These are phyloP conservation scores for Protomyctophum bolini DNA, from an alignment of 2,113 vertebrate genomes.

Conservation along the genomic window DNA sequence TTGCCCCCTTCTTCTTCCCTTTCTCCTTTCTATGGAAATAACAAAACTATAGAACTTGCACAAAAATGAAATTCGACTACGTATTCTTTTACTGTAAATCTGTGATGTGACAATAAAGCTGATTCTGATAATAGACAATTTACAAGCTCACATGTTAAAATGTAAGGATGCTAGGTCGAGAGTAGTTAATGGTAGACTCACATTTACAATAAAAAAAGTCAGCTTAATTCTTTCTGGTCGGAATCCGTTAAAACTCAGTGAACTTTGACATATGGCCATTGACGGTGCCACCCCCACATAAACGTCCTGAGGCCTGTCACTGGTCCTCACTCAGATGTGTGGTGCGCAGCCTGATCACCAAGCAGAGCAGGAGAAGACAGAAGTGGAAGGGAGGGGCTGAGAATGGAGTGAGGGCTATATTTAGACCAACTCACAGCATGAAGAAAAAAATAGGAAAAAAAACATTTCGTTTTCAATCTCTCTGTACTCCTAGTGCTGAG, in stretches of 20 bases:
- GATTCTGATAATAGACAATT: no score
- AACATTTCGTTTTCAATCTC: slow-evolving; percentile 38
- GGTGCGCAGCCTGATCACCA: slow-evolving; percentile 23
- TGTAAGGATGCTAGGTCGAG: no score
- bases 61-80: no score
- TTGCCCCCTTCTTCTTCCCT: no score
- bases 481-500: slow-evolving; percentile 34
- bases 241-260: slow-evolving; percentile 66
- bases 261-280: slow-evolving; percentile 59
- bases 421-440: slow-evolving; percentile 59
- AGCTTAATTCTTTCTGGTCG: slow-evolving; percentile 24
- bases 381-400: slow-evolving; percentile 13
- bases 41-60: no score
- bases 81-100: no score
- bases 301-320: slow-evolving; percentile 48
- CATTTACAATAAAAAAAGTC: slow-evolving; percentile 34
- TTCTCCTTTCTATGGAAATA: no score
- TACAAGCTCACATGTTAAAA: no score
- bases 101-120: no score
- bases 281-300: slow-evolving; percentile 23
- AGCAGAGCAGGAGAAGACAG: slow-evolving; percentile 19
- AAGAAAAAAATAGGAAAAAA: slow-evolving; percentile 38
- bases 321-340: slow-evolving; percentile 36
- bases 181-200: slow-evolving; percentile 18
- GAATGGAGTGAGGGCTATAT: slow-evolving; percentile 61